These are phyloP conservation scores for Azemiops feae DNA, from an alignment of 2,113 vertebrate species.

Conservation along the genomic window DNA sequence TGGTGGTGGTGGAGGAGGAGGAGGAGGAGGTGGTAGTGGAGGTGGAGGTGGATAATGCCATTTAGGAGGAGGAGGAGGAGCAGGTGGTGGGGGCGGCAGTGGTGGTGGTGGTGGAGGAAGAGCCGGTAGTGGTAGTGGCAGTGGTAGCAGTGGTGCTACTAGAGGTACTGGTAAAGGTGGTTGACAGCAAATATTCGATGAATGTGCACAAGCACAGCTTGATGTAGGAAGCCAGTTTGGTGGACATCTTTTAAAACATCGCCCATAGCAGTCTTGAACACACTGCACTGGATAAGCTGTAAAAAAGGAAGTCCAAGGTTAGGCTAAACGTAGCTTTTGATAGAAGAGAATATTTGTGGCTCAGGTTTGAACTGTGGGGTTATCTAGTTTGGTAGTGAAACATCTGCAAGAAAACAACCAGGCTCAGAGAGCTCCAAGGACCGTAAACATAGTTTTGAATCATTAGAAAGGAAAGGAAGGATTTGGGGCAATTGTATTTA, in stretches of 20 bases:
- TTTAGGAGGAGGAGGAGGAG: too few species aligned
- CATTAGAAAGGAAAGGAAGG: neutral
- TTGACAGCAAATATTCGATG: neutral
- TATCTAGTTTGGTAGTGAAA: neutral
- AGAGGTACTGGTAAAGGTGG: neutral
- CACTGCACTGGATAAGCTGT: neutral
- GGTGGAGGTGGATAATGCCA: neutral
- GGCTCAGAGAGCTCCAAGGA: neutral
- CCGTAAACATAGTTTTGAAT: neutral
- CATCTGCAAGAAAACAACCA: neutral
- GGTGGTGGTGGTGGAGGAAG: too few species aligned
- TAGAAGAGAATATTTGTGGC: neutral
- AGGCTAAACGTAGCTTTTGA: neutral
- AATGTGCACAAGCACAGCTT: neutral
- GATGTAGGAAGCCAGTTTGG: neutral
- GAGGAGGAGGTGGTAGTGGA: accelerated
- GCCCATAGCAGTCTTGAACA: neutral
- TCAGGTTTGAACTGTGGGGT: neutral
- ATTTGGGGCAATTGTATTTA: neutral
- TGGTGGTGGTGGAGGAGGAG: neutral
- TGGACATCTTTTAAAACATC: neutral
- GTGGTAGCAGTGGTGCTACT: accelerated
- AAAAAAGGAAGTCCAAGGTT: neutral
- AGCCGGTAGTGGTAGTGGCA: accelerated
- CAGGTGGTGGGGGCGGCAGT: accelerated